These are phyloP conservation scores for Phaethon lepturus DNA, from an alignment of 2,113 vertebrate genomes.

Conservation along the genomic window DNA sequence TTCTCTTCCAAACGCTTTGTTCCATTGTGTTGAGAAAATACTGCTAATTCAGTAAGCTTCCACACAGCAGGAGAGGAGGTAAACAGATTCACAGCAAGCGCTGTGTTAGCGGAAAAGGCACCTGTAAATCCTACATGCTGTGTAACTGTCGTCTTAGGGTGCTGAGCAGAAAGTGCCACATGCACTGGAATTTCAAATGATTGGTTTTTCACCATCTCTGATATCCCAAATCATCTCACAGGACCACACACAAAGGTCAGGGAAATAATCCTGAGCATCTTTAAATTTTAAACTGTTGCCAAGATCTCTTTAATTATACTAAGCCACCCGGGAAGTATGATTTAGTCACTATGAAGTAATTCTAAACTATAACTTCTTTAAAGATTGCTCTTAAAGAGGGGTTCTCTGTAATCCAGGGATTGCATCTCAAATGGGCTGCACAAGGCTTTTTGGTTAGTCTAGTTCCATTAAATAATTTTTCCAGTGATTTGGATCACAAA, in stretches of 20 bases:
- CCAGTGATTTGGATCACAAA: not conserved
- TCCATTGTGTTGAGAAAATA: not conserved
- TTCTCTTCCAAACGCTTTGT: not conserved
- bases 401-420: not conserved
- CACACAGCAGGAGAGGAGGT: not conserved
- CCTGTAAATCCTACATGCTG: not conserved
- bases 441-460: not conserved
- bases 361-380: not conserved
- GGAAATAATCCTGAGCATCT: not conserved
- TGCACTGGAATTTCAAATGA: no score
- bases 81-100: not conserved
- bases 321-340: not conserved
- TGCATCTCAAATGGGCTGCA: not conserved
- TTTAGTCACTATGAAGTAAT: not conserved
- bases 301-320: not conserved
- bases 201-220: not conserved
- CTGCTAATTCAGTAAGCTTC: not conserved
- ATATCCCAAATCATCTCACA: not conserved
- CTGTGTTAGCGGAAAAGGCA: no score
- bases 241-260: not conserved
- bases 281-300: not conserved
- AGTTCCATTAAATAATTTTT: not conserved
- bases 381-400: not conserved
- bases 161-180: not conserved
- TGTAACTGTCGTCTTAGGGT: accelerated